These are phyloP conservation scores for Amphibalanus amphitrite DNA, from an alignment of 1,140 invertebrate genomes.

Conservation along the genomic window DNA sequence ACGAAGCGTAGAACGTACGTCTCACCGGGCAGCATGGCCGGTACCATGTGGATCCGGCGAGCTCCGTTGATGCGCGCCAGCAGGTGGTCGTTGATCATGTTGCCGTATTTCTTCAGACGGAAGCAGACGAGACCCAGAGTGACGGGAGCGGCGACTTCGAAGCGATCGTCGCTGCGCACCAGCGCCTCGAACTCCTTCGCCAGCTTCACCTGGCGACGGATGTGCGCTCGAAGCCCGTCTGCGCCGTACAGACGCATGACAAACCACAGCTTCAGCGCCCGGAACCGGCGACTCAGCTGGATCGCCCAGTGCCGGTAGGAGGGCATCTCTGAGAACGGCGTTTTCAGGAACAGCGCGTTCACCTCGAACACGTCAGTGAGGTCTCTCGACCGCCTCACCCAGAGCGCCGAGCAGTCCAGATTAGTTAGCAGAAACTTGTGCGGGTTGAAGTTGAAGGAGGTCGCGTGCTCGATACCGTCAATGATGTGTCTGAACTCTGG, in stretches of 20 bases:
- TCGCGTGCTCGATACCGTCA: slow-evolving; percentile 69
- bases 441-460: slow-evolving; percentile 90
- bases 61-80: slow-evolving; percentile 73
- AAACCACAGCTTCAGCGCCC: slow-evolving; percentile 91
- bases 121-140: slow-evolving; percentile 88
- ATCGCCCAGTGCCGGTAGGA: slow-evolving; percentile 89
- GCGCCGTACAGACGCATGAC: slow-evolving; percentile 76
- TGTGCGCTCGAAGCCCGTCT: slow-evolving; percentile 69
- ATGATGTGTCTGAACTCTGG: slow-evolving; percentile 77
- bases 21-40: slow-evolving; percentile 69
- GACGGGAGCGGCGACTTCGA: slow-evolving; percentile 73
- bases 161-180: slow-evolving; percentile 51
- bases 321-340: slow-evolving; percentile 36
- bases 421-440: slow-evolving; percentile 94
- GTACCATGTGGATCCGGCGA: slow-evolving; percentile 83
- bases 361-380: slow-evolving; percentile 73
- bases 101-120: slow-evolving; percentile 68
- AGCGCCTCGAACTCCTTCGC: slow-evolving; percentile 67
- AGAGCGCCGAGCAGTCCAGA: slow-evolving; percentile 67
- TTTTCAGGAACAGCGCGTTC: slow-evolving; percentile 77
- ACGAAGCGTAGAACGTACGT: slow-evolving; percentile 53
- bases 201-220: slow-evolving; percentile 46
- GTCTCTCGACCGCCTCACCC: slow-evolving; percentile 18
- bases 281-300: slow-evolving; percentile 82
- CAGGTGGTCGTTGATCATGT: slow-evolving; percentile 64